Evolutionary conservation across 2,888 invertebrate genomes (phyloP).

Genomic region (Platycnemis pennipes): DNA sequence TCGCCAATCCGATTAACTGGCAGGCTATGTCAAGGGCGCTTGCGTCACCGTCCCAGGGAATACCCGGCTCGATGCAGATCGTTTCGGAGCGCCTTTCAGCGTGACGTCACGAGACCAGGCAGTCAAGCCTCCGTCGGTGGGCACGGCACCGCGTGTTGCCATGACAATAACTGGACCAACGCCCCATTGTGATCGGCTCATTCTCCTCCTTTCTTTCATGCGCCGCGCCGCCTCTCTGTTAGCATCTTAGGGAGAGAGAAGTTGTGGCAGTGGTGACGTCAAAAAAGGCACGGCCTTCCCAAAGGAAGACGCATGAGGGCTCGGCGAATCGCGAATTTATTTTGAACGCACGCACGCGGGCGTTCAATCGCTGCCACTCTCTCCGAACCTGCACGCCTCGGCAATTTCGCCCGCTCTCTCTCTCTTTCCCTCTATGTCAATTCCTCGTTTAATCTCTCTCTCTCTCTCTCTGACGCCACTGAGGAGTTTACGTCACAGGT

Average conservation of each 20-base stretch:
- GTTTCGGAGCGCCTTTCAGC: not conserved
- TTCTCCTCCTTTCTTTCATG: not conserved
- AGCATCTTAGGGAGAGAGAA: not conserved
- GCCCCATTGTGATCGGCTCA: not conserved
- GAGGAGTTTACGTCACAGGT: not conserved
- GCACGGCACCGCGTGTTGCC: not conserved
- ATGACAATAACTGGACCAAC: not conserved
- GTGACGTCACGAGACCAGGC: not conserved
- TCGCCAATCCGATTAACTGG: not conserved
- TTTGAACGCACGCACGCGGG: not conserved
- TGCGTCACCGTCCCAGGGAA: constrained; percentile 13
- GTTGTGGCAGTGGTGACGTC: not conserved
- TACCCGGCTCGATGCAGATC: not conserved
- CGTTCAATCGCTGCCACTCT: not conserved
- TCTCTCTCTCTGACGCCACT: not conserved
- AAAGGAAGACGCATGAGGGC: not conserved
- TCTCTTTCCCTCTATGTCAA: not conserved
- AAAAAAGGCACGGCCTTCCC: not conserved
- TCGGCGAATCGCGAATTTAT: not conserved
- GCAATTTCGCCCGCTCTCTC: not conserved
- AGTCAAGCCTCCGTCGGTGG: not conserved
- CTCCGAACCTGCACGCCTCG: not conserved
- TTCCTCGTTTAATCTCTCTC: not conserved
- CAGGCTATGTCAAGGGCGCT: not conserved
- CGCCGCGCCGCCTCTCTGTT: not conserved